Evolutionary conservation across 2,797 vertebrate species (phyloP), one percentile per base, ranked within the genome.

Genomic region (Enteromius afrohamiltoni): DNA sequence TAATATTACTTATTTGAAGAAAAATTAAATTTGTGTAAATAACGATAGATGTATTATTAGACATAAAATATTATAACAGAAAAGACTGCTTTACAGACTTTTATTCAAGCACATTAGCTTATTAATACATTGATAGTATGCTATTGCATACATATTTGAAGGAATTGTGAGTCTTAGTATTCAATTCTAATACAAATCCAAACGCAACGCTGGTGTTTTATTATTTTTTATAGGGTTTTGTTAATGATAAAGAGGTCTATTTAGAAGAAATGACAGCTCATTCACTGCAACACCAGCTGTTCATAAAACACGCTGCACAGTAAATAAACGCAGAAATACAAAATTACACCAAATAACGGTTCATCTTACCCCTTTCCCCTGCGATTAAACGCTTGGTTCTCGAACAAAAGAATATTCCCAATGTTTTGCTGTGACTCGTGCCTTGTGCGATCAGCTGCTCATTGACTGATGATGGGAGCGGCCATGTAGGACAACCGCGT

Each of bases 401-500:
- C n/a, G 29, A 47, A 23, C 21, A 49, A 34, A 62, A 64, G 21
- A 37, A 4, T 68, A 40, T 55, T 68, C 23, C 62, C 58, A 7
- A 17, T 70, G 62, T 34, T 31, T 58, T 21, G 13, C 65, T 3
- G 40, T 49, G 65, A 58, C 74, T 68, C 31, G 62, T 60, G 71
- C 58, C 23, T 13, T 23, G 3, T 16, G n/a, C 37, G 89, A 87
- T 92, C 91, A 91, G 87, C 88, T 89, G 89, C 83, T 92, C 90
- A 90, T 85, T 89, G 85, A 85, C 88, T 91, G 90, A 92, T 26
- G 40, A 19, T 69, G 73, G 90, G 93, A 85, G 93, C 86, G 85
- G 94, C 94, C 94, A 94, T 95, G 40, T 92, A 93, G 23, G 78
- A 80, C 74, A 51, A 70, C 40, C 17, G 19, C 14, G 80, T 94